Evolutionary conservation across 2,888 invertebrate species (phyloP).

Genomic region (Watsonalla cultraria): DNA sequence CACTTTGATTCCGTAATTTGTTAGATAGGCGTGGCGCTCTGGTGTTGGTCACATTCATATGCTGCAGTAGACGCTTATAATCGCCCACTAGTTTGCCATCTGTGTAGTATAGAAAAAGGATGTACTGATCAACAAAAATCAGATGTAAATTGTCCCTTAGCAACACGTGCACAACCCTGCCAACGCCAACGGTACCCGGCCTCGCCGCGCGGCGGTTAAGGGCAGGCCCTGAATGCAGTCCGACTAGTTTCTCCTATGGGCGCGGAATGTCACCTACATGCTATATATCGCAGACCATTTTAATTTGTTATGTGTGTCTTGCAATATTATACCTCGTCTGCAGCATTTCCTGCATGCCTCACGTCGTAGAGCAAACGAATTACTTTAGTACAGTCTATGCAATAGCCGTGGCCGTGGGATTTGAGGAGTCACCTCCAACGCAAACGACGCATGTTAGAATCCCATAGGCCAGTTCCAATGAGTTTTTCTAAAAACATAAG

Average conservation of each 20-base stretch:
- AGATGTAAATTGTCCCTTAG: not conserved
- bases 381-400: not conserved
- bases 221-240: conserved; percentile 67
- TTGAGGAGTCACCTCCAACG: too few species aligned
- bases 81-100: too few species aligned
- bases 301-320: conserved; percentile 21
- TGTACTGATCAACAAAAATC: not conserved
- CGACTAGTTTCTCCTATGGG: conserved; percentile 64
- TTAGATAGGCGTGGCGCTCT: too few species aligned
- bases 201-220: conserved; percentile 44
- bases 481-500: too few species aligned
- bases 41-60: too few species aligned
- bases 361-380: not conserved
- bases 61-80: too few species aligned
- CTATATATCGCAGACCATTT: conserved; percentile 30
- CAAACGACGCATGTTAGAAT: too few species aligned
- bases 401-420: too few species aligned
- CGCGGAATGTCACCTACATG: conserved; percentile 65
- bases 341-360: conserved; percentile 4
- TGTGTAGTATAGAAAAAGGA: too few species aligned
- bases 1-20: too few species aligned
- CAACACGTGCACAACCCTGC: conserved; percentile 27
- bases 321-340: conserved; percentile 6
- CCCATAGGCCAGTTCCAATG: too few species aligned
- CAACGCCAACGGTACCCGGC: conserved; percentile 43